A percentile compares a stretch with the other conserved stretches of the same genome.
These are phyloP conservation scores for Lypha dubia DNA, from an alignment of 2,888 invertebrate species.

Conservation along the genomic window DNA sequence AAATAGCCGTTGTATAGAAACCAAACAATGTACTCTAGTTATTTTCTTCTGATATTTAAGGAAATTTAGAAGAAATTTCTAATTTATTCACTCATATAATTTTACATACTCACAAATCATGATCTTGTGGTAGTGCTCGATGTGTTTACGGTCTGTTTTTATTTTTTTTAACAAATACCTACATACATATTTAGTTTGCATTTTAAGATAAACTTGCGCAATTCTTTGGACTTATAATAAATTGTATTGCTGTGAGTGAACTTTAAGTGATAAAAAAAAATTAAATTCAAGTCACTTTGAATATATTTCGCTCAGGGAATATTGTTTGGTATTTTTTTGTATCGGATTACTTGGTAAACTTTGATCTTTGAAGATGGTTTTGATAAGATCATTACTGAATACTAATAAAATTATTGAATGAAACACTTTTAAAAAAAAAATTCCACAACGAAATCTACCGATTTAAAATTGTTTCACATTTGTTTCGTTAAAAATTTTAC, in stretches of 20 bases:
- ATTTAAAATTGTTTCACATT: too few species aligned
- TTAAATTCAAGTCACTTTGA: constrained; percentile 4
- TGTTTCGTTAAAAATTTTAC: too few species aligned
- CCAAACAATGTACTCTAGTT: not conserved
- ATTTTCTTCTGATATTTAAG: too few species aligned
- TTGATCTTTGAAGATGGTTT: too few species aligned
- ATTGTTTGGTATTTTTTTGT: not conserved
- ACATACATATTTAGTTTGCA: constrained; percentile 18
- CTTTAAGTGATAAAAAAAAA: not conserved
- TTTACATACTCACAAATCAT: not conserved
- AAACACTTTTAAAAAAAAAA: too few species aligned
- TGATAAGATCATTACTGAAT: too few species aligned
- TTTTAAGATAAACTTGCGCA: constrained; percentile 49
- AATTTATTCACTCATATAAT: not conserved
- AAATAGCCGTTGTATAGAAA: not conserved
- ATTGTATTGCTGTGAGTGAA: not conserved
- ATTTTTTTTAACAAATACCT: constrained; percentile 1
- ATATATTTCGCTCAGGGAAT: not conserved
- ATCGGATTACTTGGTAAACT: too few species aligned
- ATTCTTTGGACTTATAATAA: not conserved
- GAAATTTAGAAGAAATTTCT: constrained; percentile 21
- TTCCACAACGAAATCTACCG: too few species aligned
- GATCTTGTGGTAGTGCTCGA: constrained; percentile 5
- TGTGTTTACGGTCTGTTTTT: not conserved
- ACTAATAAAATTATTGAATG: too few species aligned